Evolutionary conservation across 2,113 vertebrate genomes (phyloP).

Genomic region (Rynchops niger): DNA sequence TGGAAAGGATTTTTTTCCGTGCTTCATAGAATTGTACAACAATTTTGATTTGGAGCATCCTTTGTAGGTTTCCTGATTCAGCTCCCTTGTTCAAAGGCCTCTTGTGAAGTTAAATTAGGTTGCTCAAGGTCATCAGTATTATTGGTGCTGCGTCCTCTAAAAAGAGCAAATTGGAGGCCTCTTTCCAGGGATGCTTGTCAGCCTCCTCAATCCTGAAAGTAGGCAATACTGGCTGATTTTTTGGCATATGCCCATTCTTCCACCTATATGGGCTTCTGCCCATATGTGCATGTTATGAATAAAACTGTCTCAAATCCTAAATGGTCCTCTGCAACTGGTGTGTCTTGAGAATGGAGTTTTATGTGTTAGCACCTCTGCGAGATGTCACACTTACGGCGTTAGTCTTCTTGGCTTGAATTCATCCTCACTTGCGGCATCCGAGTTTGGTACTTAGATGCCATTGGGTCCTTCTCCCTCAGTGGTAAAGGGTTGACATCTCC

Average conservation of each 20-base stretch:
- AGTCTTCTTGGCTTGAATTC: not conserved
- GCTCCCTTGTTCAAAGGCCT: not conserved
- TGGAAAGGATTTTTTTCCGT: not conserved
- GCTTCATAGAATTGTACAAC: not conserved
- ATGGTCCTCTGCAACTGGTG: not conserved
- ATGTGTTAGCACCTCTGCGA: not conserved
- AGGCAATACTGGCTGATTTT: not conserved
- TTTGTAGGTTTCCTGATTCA: not conserved
- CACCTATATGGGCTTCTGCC: not conserved
- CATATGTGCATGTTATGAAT: fast-evolving
- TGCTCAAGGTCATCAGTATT: not conserved
- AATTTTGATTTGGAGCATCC: not conserved
- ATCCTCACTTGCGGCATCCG: not conserved
- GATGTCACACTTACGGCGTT: not conserved
- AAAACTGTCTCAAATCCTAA: not conserved
- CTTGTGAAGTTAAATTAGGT: not conserved
- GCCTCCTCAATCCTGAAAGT: not conserved
- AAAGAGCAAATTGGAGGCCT: not conserved
- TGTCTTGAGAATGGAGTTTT: not conserved
- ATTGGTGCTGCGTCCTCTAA: not conserved
- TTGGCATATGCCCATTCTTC: not conserved
- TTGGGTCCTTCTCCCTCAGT: not conserved
- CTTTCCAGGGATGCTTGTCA: not conserved
- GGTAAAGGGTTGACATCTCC: not conserved
- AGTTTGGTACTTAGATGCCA: not conserved